Evolutionary conservation across 1,140 invertebrate genomes (phyloP).

Genomic region (Potamilus streckersoni): DNA sequence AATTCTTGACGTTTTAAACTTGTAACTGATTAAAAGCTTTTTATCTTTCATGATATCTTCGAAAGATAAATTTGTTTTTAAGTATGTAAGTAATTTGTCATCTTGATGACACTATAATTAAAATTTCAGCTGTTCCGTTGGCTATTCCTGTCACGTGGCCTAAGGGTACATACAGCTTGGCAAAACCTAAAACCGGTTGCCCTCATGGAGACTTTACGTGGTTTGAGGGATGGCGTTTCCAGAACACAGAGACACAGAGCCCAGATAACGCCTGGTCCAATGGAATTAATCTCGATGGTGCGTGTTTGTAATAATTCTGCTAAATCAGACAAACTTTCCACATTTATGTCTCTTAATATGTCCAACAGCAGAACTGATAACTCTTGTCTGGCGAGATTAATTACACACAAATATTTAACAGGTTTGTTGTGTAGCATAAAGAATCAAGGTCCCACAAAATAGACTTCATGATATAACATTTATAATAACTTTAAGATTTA

Average conservation of each 20-base stretch:
- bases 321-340: no score
- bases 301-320: neutral
- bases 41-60: no score
- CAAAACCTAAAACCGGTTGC: constrained; percentile 33
- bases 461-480: no score
- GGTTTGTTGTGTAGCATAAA: no score
- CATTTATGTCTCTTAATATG: no score
- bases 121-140: constrained; percentile 12
- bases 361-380: no score
- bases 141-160: constrained; percentile 32
- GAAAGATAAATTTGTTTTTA: neutral
- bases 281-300: constrained; percentile 26
- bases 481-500: no score
- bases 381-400: no score
- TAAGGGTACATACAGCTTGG: constrained; percentile 21
- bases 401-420: no score
- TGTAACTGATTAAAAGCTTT: no score
- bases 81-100: neutral
- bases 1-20: no score
- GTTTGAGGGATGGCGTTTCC: constrained; percentile 39
- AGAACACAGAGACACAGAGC: constrained; percentile 35
- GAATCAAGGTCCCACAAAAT: no score
- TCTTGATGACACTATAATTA: neutral
- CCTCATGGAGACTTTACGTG: constrained; percentile 38
- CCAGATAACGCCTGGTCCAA: constrained; percentile 30